Percentiles rank a stretch among this genome's conserved stretches.
phyloP scores from a whole-genome alignment of 2,113 vertebrate species.

The Seriola quinqueradiata region DNA sequence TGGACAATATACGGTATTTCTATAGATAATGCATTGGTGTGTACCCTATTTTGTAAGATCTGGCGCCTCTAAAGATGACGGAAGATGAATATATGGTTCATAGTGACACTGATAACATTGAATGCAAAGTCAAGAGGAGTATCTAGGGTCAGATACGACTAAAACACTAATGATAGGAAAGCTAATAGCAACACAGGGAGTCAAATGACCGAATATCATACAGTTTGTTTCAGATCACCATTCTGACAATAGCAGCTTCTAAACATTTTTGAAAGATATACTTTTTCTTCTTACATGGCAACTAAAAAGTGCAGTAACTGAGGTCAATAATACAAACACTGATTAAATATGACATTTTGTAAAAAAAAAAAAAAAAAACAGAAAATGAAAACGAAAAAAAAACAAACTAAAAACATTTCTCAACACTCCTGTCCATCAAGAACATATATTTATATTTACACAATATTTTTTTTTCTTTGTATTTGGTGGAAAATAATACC shows the following conservation, averaged over 20 bases:
- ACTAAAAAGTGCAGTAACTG: constrained; percentile 92
- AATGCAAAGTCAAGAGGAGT: constrained; percentile 44
- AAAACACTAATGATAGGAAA: constrained; percentile 68
- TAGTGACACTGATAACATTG: constrained; percentile 27
- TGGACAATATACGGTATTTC: constrained; percentile 42
- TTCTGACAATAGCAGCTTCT: constrained; percentile 90
- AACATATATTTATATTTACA: constrained; percentile 71
- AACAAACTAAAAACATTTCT: constrained; percentile 49
- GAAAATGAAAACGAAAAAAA: constrained; percentile 50
- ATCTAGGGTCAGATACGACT: constrained; percentile 38
- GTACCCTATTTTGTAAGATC: constrained; percentile 19
- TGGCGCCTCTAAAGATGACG: constrained; percentile 25
- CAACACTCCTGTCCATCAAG: constrained; percentile 45
- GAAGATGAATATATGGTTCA: constrained; percentile 37
- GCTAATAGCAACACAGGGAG: constrained; percentile 74
- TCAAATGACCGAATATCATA: constrained; percentile 69
- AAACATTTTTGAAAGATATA: constrained; percentile 80
- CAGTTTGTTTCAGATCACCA: constrained; percentile 78
- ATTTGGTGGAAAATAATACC: constrained; percentile 69
- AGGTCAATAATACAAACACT: constrained; percentile 92
- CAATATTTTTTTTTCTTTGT: constrained; percentile 39
- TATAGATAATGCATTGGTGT: constrained; percentile 3
- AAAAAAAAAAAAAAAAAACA: constrained; percentile 81
- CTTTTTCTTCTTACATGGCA: constrained; percentile 82
- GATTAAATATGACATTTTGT: constrained; percentile 85